Evolutionary conservation across 2,888 invertebrate genomes (phyloP).

Genomic region (Andrena bicolor): DNA sequence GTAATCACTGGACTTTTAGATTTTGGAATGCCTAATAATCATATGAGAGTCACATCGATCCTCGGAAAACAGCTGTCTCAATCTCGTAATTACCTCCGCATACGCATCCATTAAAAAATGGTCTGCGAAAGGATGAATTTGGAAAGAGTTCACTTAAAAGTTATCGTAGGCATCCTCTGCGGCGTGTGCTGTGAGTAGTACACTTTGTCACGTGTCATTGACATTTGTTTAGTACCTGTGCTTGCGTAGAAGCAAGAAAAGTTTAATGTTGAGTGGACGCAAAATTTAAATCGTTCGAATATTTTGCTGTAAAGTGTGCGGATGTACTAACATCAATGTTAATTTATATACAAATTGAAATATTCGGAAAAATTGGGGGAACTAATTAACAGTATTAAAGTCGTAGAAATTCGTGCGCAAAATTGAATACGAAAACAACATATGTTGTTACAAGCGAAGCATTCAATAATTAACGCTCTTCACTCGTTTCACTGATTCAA

Average conservation of each 20-base stretch:
- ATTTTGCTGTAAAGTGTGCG: not conserved
- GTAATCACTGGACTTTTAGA: constrained; percentile 78
- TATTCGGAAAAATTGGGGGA: constrained; percentile 2
- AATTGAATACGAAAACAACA: constrained; percentile 1
- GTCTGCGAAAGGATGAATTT: constrained; percentile 12
- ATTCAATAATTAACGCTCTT: constrained; percentile 3
- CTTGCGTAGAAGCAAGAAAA: constrained; percentile 14
- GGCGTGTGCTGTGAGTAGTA: not conserved
- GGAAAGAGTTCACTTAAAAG: constrained; percentile 19
- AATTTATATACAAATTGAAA: constrained; percentile 38
- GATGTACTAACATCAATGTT: constrained; percentile 17
- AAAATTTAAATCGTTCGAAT: constrained; percentile 12
- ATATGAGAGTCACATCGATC: constrained; percentile 75
- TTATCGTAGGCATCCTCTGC: constrained; percentile 18
- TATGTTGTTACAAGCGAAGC: constrained; percentile 7
- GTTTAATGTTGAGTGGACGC: not conserved
- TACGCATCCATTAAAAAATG: constrained; percentile 21
- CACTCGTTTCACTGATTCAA: not conserved
- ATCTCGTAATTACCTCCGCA: constrained; percentile 64
- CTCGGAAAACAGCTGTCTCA: constrained; percentile 79
- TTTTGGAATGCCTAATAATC: constrained; percentile 83
- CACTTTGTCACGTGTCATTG: not conserved
- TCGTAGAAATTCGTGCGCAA: constrained; percentile 2
- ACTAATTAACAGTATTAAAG: constrained; percentile 3
- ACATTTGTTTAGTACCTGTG: constrained; percentile 39